A percentile compares a stretch with the other conserved stretches of the same genome.
These are phyloP conservation scores for Drosophila nebulosa DNA, from an alignment of 1,140 invertebrate species.

Conservation along the genomic window DNA sequence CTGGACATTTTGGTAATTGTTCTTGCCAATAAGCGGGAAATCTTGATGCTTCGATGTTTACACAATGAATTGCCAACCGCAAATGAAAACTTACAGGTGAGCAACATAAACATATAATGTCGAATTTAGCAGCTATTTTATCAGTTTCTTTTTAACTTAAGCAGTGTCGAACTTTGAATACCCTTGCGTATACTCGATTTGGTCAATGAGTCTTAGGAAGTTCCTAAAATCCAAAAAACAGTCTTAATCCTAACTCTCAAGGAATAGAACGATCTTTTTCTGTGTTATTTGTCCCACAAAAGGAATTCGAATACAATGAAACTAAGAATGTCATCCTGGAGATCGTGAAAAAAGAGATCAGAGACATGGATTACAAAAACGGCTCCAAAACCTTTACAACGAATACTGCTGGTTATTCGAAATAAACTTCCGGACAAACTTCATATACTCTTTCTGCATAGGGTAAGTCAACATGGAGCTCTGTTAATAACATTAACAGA, in stretches of 20 bases:
- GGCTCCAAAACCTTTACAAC: no score
- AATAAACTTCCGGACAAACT: no score
- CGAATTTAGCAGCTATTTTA: not conserved
- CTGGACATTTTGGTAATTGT: conserved; percentile 22
- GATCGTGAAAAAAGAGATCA: no score
- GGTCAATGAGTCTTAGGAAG: not conserved
- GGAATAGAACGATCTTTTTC: no score
- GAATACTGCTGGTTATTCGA: no score
- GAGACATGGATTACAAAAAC: no score
- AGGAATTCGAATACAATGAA: no score
- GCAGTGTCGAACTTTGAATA: not conserved
- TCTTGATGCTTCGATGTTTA: conserved; percentile 1
- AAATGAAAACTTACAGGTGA: not conserved
- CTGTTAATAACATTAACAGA: not conserved
- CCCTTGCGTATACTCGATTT: not conserved
- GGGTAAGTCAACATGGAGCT: not conserved
- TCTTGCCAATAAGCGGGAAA: conserved; percentile 8
- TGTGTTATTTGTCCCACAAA: no score
- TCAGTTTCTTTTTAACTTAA: not conserved
- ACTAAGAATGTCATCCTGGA: no score
- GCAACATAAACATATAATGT: no score
- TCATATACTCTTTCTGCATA: not conserved
- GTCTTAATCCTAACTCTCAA: no score
- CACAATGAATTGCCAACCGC: not conserved
- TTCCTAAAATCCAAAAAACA: no score